Percentiles rank a stretch among this genome's conserved stretches.
These are phyloP conservation scores for Amphipoea lucens DNA, from an alignment of 2,888 invertebrate genomes.

Conservation along the genomic window DNA sequence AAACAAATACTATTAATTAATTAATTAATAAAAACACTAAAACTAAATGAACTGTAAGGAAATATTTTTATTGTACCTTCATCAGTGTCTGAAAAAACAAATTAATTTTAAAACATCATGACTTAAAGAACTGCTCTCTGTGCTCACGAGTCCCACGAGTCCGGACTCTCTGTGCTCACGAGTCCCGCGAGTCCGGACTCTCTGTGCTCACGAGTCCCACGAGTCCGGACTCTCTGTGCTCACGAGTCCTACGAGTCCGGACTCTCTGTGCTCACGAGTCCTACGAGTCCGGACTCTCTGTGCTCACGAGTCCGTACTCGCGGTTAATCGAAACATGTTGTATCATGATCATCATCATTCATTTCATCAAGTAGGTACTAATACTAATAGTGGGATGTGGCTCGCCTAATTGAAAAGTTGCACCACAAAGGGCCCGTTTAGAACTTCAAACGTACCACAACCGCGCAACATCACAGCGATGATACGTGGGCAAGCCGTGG, in stretches of 20 bases:
- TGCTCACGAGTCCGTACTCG: neutral
- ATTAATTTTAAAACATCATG: neutral
- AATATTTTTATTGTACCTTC: conserved; percentile 38
- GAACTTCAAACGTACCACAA: neutral
- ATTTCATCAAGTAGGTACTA: neutral
- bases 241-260: neutral
- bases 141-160: neutral
- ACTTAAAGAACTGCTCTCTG: neutral
- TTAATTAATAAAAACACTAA: neutral
- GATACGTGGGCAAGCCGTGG: neutral
- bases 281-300: neutral
- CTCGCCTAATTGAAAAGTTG: neutral
- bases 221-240: neutral
- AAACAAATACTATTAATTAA: neutral
- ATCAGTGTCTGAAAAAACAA: conserved; percentile 48
- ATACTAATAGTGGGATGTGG: neutral
- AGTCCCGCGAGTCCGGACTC: neutral
- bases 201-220: too few relatives aligned
- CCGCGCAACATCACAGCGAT: neutral
- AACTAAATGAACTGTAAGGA: neutral
- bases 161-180: too few relatives aligned
- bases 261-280: too few relatives aligned
- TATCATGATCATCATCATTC: neutral
- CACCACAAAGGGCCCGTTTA: neutral
- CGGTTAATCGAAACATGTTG: neutral